These are phyloP conservation scores for Acrobasis suavella DNA, from an alignment of 2,888 invertebrate species.

Conservation along the genomic window DNA sequence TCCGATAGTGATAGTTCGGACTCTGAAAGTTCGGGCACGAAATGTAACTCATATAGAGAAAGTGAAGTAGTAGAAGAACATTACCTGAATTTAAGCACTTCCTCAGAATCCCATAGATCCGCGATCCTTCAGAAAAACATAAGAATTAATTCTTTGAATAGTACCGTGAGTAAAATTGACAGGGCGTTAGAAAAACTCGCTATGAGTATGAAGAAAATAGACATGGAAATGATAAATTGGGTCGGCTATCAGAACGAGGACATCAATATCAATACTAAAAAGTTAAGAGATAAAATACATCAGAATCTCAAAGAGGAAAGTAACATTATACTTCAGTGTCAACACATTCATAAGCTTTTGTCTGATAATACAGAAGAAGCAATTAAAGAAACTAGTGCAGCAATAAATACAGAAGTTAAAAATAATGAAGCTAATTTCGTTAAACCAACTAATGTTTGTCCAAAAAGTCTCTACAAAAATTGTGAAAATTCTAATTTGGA, in stretches of 20 bases:
- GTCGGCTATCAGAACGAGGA: slow-evolving; percentile 42
- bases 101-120: slow-evolving; percentile 34
- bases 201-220: slow-evolving; percentile 43
- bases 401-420: slow-evolving; percentile 18
- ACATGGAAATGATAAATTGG: slow-evolving; percentile 54
- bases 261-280: slow-evolving; percentile 29
- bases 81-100: slow-evolving; percentile 40
- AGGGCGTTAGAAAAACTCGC: slow-evolving; percentile 41
- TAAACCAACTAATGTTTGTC: slow-evolving; percentile 8
- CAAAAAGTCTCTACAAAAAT: slow-evolving; percentile 3
- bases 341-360: slow-evolving; percentile 36
- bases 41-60: slow-evolving; percentile 17
- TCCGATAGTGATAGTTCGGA: slow-evolving; percentile 19
- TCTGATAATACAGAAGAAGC: slow-evolving; percentile 19
- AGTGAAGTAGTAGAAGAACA: slow-evolving; percentile 24
- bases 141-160: slow-evolving; percentile 17
- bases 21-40: slow-evolving; percentile 21
- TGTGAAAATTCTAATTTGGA: background rate
- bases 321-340: slow-evolving; percentile 42
- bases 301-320: slow-evolving; percentile 47
- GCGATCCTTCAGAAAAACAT: slow-evolving; percentile 9
- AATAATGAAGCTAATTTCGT: slow-evolving; percentile 19
- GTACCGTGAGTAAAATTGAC: slow-evolving; percentile 23
- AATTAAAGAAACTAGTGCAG: background rate
- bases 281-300: slow-evolving; percentile 42